Base-by-base conservation (phyloP, 2,797 vertebrate species). In the Oreortyx pictus region DNA sequence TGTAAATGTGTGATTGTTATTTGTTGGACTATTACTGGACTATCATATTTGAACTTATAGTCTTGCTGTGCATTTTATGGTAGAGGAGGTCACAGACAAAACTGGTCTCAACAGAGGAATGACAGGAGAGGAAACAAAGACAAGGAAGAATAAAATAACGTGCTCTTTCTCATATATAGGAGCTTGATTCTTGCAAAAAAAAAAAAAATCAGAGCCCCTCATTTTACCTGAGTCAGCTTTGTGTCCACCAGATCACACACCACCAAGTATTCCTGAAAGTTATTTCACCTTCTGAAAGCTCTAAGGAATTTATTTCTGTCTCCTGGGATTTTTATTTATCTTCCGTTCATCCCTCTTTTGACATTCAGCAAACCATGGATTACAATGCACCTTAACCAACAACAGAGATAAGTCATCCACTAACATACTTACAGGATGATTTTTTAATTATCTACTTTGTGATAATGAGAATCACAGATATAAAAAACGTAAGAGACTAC, bases 1-100 rank as follows among this genome's bases (percentile, higher is more conserved):
- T 20, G 25, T 39, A 81, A 35, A 41, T 0, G 8, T 2, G 0
- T 24, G 24, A 29, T 46, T 2, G 0, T 18, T 41, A 15, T 37
- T 43, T 75, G 13, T 12, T 8, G 5, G 50, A 25, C 60, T 54
- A 3, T 13, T 25, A 47, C 29, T 60, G 65, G 29, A 52, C 37
- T 8, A 16, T n/a, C 50, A 29, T 15, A 39, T 27, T 11, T 71
- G n/a, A 66, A 41, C 52, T 59, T 18, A 1, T 1, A 8, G 19
- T 33, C 44, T 39, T 27, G 29, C 8, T 11, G 39, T 47, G 31
- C 24, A 60, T 19, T 19, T 24, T 31, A 33, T 13, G 7, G 46
- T 6, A 66, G 31, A n/a, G 33, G 25, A 61, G 25, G 33, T 47
- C 31, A 14, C 2, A 23, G 67, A 43, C 25, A 61, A 54, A 60